These are phyloP conservation scores for Pocillopora verrucosa DNA, from an alignment of 64 coral and sea anemone species.

Conservation along the genomic window DNA sequence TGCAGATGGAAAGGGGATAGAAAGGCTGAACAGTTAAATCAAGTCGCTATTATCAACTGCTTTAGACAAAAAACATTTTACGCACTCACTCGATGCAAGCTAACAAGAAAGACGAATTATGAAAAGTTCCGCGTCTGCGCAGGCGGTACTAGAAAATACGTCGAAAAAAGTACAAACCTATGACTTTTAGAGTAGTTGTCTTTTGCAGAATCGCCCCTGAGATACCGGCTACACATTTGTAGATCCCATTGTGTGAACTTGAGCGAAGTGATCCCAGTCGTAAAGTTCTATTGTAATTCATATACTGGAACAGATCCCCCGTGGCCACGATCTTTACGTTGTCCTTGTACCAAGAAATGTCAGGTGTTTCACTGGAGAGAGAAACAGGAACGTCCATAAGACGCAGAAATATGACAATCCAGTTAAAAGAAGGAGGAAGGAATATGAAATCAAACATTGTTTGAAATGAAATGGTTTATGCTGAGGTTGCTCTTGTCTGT, in stretches of 20 bases:
- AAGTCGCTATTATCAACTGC: not conserved
- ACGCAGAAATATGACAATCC: too few species aligned
- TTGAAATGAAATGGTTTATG: too few species aligned
- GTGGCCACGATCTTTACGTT: not conserved
- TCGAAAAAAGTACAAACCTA: not conserved
- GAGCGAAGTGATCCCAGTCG: not conserved
- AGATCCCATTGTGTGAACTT: not conserved
- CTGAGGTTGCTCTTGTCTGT: too few species aligned
- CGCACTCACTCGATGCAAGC: too few species aligned
- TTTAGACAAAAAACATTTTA: too few species aligned
- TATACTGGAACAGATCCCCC: slow-evolving; percentile 3
- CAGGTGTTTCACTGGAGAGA: not conserved
- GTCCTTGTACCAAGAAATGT: slow-evolving; percentile 23
- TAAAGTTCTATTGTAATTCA: slow-evolving; percentile 10
- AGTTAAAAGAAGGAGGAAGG: too few species aligned
- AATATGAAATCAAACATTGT: too few species aligned
- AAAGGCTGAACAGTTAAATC: not conserved
- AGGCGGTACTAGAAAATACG: not conserved
- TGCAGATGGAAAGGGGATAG: not conserved
- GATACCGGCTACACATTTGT: slow-evolving; percentile 6
- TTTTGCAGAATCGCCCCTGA: not conserved
- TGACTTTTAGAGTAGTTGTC: not conserved
- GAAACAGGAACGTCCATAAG: not conserved
- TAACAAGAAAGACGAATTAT: too few species aligned
- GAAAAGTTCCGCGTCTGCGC: too few species aligned